Evolutionary conservation across 2,113 vertebrate species (phyloP), one percentile per base, ranked within the genome.

Genomic region (Archocentrus centrarchus): DNA sequence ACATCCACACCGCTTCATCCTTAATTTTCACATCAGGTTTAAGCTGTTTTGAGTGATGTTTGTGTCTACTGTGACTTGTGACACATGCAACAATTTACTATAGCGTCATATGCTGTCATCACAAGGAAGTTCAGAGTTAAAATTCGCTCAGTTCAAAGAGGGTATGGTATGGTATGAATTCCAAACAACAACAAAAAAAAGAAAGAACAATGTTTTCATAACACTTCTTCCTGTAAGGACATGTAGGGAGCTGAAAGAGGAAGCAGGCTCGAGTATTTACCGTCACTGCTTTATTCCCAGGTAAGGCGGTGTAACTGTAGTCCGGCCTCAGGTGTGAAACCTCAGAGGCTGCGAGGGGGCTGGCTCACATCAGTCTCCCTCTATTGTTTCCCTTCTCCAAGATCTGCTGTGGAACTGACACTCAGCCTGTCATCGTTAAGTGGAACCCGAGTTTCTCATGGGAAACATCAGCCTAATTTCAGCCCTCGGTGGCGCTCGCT

Each of bases 51-150:
- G 18, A 50, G 66, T 7, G 44, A 70, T 11, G 24, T 70, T 50
- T 50, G 44, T 70, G 18, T 50, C 66, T 41, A 18, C 5, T 22
- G 22, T 50, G 44, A 20, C 17, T 50, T 50, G 44, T 30, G 18
- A 30, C 66, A 70, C 44, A 24, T 50, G 66, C 11, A 57, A 57
- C 57, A 13, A 44, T 2, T n/a, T 14, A 24, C 41, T 15, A 41
- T 22, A n/a, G 53, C n/a, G 3, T 17, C 14, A 8, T 37, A 3
- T 20, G 30, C 73, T 41, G 39, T 22, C 53, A 20, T 9, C 22
- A 90, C 82, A 24, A 84, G 87, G 91, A 92, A 92, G 90, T 62
- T 78, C 8, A 27, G 57, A 64, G 66, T 57, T 5, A 24, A 62
- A 87, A 80, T 6, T 63, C 39, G 24, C 5, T 64, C 39, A 77